Base-by-base conservation (phyloP, 2,888 invertebrate species). In the Lasioglossum morio region DNA sequence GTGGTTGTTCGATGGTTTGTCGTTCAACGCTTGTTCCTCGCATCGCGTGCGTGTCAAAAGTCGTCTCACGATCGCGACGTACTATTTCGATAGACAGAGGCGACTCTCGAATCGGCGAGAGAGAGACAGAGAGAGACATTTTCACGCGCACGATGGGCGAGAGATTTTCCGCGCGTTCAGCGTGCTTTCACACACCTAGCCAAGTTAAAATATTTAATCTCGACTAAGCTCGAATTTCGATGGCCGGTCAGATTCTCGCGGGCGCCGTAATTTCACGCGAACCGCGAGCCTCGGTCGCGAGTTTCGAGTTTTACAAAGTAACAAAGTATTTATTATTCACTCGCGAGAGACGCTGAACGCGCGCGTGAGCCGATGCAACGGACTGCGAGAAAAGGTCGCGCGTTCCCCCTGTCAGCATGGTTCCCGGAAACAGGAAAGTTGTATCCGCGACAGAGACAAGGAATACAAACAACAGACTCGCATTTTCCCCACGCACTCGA, bases 281-380 rank as follows among this genome's bases (percentile, higher is more conserved):
- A 10, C 34, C n/a, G 57, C 57, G 57, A n/a, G 57, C 57, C 57
- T 57, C 72, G 48, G 79, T 81, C 79, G 81, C 77, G 63, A 89
- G 30, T 92, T 91, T 92, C 93, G 94, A 93, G 94, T 94, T 94
- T 94, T 94, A 94, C 87, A 92, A 91, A 89, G 89, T 92, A 93
- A 92, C 90, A 87, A 92, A 93, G 90, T 94, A 94, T 94, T 94
- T 94, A 94, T 94, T 94, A 91, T 91, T 92, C 87, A 92, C 90
- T 92, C 88, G 88, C 88, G 90, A 91, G 90, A 87, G 91, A 90
- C 91, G 93, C 91, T 93, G 92, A 89, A 93, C 92, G 92, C 92
- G 92, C 88, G 87, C 92, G 92, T 87, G 87, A 63, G 78, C 82
- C 80, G 86, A 75, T 78, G 14, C 37, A 16, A 87, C 87, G 74